Conservation (phyloP, 2,797 vertebrate species). For the Eulemur albifrons region DNA sequence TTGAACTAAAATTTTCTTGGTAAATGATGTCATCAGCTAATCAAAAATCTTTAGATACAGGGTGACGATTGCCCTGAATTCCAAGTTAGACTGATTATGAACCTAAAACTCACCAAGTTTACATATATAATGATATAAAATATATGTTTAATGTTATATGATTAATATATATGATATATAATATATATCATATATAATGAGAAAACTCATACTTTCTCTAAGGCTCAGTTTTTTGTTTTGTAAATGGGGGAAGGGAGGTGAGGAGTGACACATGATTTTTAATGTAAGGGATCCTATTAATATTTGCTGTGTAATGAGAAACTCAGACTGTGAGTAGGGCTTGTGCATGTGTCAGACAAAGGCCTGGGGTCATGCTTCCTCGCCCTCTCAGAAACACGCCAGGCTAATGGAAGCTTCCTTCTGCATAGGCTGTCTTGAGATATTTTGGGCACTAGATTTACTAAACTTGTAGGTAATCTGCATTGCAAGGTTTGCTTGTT, state of each 20-base stretch:
- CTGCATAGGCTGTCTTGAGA: background rate
- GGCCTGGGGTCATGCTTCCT: background rate
- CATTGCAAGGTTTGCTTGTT: background rate
- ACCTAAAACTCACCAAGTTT: background rate
- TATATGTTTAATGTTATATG: no score
- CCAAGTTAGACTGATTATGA: background rate
- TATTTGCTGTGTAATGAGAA: background rate
- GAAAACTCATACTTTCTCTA: background rate
- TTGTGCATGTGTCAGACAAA: accelerated
- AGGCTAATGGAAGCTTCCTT: background rate
- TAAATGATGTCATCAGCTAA: background rate
- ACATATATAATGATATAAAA: background rate
- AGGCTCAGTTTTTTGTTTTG: background rate
- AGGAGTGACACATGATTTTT: background rate
- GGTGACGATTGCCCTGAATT: background rate
- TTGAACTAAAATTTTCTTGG: background rate
- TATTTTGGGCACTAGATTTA: background rate
- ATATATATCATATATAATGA: background rate
- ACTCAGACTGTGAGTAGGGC: no score
- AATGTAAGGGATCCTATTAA: background rate
- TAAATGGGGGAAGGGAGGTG: background rate
- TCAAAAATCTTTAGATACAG: background rate
- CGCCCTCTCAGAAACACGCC: background rate
- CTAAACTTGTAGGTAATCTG: background rate
- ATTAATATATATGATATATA: no score